phyloP scores from a whole-genome alignment of 2,113 vertebrate species.

The Pedionomus torquatus region DNA sequence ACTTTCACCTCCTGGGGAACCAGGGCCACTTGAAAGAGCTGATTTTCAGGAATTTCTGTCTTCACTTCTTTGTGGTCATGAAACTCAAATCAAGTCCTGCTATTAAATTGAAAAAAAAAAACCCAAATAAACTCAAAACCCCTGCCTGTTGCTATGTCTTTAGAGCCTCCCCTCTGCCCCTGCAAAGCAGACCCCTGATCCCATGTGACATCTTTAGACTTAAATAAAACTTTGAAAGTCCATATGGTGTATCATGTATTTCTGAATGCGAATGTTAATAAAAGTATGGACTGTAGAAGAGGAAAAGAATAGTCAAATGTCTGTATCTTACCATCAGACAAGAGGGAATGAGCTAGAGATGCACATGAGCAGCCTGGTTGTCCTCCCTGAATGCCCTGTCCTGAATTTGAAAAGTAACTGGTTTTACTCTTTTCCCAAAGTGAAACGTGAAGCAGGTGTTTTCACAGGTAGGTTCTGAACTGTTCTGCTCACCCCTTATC shows the following conservation, averaged over 20 bases:
- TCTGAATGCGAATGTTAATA: neutral
- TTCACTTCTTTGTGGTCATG: neutral
- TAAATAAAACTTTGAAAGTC: neutral
- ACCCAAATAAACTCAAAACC: neutral
- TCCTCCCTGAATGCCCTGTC: neutral
- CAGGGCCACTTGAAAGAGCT: neutral
- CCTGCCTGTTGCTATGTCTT: neutral
- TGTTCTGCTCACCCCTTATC: neutral
- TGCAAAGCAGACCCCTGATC: neutral
- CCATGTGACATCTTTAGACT: neutral
- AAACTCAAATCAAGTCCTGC: neutral
- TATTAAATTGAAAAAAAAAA: neutral
- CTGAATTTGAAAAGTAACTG: neutral
- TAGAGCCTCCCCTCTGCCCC: neutral
- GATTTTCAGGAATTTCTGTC: neutral
- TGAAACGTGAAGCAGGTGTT: neutral
- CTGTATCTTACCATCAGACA: neutral
- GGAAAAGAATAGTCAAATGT: neutral
- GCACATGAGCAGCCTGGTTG: neutral
- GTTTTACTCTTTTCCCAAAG: neutral
- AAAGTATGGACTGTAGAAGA: neutral
- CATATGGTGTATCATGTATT: rapidly evolving
- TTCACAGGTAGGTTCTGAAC: neutral
- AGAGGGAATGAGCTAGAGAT: neutral
- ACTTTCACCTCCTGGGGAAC: neutral